These are phyloP conservation scores for Eudyptes chrysolophus DNA, from an alignment of 2,113 vertebrate species.

Conservation along the genomic window DNA sequence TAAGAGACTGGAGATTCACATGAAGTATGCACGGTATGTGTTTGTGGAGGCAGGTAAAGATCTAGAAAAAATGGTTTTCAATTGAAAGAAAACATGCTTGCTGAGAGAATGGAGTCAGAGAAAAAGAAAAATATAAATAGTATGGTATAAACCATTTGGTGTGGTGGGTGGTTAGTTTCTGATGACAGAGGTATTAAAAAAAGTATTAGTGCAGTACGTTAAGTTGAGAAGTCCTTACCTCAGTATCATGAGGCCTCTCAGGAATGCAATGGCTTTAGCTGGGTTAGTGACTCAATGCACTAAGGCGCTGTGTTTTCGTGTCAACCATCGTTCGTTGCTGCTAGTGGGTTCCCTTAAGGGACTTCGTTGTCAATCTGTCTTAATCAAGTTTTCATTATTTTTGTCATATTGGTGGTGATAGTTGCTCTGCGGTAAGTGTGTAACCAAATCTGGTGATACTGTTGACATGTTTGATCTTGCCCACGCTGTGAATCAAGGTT, in stretches of 20 bases:
- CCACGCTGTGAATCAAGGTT: slow-evolving; percentile 55
- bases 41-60: background rate
- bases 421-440: slow-evolving; percentile 30
- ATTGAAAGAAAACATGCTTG: background rate
- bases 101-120: background rate
- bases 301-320: background rate
- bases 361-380: background rate
- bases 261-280: slow-evolving; percentile 17
- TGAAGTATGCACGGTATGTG: background rate
- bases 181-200: slow-evolving; percentile 19
- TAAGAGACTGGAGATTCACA: slow-evolving; percentile 4
- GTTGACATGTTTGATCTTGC: slow-evolving; percentile 50
- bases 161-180: background rate
- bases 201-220: background rate
- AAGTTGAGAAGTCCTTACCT: slow-evolving; percentile 43
- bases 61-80: slow-evolving; percentile 22
- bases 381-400: background rate
- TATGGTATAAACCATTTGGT: slow-evolving; percentile 9
- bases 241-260: slow-evolving; percentile 35
- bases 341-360: slow-evolving; percentile 3
- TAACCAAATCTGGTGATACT: slow-evolving; percentile 42
- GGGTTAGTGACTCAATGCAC: slow-evolving; percentile 21
- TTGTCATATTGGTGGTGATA: background rate
- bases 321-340: background rate
- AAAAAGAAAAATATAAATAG: background rate